Percentiles rank a stretch among this genome's conserved stretches.
Conservation (phyloP, 1,140 invertebrate species). For the Apolygus lucorum region DNA sequence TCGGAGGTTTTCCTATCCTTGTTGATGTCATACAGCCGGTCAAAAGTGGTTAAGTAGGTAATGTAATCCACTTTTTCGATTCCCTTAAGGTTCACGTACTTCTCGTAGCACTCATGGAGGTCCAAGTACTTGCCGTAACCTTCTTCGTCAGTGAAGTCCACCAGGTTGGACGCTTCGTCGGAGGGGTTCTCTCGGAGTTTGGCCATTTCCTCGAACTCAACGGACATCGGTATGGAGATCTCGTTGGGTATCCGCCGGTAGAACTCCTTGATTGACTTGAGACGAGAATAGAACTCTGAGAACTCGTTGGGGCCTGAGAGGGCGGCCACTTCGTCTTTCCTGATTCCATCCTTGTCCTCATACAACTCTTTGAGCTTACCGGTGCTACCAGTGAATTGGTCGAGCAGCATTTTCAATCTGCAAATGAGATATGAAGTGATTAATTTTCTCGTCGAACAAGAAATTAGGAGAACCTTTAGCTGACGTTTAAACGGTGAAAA, state of each 20-base stretch:
- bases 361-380: constrained; percentile 82
- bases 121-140: constrained; percentile 98
- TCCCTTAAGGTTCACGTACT: constrained; percentile 94
- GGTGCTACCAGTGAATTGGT: constrained; percentile 78
- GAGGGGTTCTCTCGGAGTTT: constrained; percentile 79
- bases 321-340: constrained; percentile 89
- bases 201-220: constrained; percentile 91
- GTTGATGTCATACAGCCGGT: constrained; percentile 92
- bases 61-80: constrained; percentile 97
- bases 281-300: constrained; percentile 87
- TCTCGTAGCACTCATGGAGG: constrained; percentile 94
- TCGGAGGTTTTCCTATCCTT: constrained; percentile 90
- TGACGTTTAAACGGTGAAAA: constrained; percentile 9
- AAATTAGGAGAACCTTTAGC: constrained; percentile 19
- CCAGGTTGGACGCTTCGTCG: constrained; percentile 70
- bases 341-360: constrained; percentile 91
- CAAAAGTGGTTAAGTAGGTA: constrained; percentile 86
- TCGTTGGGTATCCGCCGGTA: constrained; percentile 95
- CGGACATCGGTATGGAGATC: constrained; percentile 87
- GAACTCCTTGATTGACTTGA: constrained; percentile 94
- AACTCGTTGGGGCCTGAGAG: constrained; percentile 97
- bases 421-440: too few relatives aligned
- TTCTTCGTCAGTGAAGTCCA: constrained; percentile 99
- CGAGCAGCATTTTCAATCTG: constrained; percentile 38
- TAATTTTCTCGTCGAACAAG: constrained; percentile 25